Evolutionary conservation across 2,113 vertebrate species (phyloP), one percentile per base, ranked within the genome.

Genomic region (Xiphophorus hellerii): DNA sequence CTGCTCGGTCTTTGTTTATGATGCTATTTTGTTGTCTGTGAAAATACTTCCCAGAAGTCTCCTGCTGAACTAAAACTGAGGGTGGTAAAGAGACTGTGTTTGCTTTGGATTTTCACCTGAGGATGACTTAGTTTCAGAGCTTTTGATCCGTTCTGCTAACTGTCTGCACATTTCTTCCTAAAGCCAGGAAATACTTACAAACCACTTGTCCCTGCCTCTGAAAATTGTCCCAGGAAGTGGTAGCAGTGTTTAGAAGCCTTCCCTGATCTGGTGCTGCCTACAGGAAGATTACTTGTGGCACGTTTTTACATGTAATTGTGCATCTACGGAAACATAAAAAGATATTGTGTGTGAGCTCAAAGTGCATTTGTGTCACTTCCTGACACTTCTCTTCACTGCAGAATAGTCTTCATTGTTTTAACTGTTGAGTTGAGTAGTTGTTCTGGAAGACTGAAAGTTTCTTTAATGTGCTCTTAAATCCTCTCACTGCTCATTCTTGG

Each of bases 171-270:
- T 35, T 78, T 66, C 11, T 76, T 51, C 78, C 80, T 67, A 74
- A 79, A 72, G 67, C 58, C 51, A 77, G 90, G 84, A 87, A 86
- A 87, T 58, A 75, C n/a, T 35, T 77, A 81, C 71, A 62, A 71
- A 81, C 66, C 54, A 66, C 48, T 80, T 78, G 28, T 30, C 44
- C 27, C 27, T 42, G 11, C 48, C 58, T 11, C 33, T 42, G 25
- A 63, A 63, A 5, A 65, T 28, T 76, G 77, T 85, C 70, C 61
- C 76, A 75, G 73, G 72, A 86, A 75, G 78, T 44, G 78, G 79
- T 69, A 5, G 63, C 82, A 30, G 35, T 74, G 27, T 1, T 0
- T 42, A 62, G 69, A 70, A 67, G 69, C 78, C 73, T 33, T 76
- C 29, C 48, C 22, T 70, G 25, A 3, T 44, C 4, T 61, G 31